Conservation (phyloP, 2,888 invertebrate genomes). For the Leucophora obtusa region DNA sequence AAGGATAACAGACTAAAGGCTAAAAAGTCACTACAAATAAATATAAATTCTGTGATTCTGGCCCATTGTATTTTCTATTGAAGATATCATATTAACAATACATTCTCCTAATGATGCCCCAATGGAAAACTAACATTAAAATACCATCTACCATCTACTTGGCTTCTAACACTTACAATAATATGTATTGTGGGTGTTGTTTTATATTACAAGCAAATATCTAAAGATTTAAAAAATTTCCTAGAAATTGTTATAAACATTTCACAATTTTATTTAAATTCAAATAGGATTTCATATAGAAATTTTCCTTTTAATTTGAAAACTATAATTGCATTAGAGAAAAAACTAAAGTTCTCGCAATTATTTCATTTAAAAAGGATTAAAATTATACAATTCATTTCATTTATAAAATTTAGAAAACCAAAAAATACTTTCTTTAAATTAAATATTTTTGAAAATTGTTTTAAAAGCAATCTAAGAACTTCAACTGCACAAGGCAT, state of each 20-base stretch:
- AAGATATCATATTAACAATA: no score
- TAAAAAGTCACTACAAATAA: no score
- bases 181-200: no score
- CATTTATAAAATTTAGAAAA: not conserved
- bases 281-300: not conserved
- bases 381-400: not conserved
- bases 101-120: not conserved
- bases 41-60: no score
- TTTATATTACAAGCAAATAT: not conserved
- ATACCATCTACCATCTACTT: not conserved
- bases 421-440: not conserved
- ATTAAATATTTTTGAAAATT: not conserved
- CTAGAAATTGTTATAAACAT: not conserved
- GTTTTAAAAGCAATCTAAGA: not conserved
- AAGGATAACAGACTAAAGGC: no score
- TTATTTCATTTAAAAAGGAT: not conserved
- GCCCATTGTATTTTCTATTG: no score
- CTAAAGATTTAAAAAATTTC: not conserved
- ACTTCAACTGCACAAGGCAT: not conserved
- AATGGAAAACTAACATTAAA: not conserved
- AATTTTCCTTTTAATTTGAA: not conserved
- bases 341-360: not conserved
- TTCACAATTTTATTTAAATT: not conserved
- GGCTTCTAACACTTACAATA: not conserved
- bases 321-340: not conserved